Base-by-base conservation (phyloP, 1,140 invertebrate species). In the Brachionus calyciflorus region DNA sequence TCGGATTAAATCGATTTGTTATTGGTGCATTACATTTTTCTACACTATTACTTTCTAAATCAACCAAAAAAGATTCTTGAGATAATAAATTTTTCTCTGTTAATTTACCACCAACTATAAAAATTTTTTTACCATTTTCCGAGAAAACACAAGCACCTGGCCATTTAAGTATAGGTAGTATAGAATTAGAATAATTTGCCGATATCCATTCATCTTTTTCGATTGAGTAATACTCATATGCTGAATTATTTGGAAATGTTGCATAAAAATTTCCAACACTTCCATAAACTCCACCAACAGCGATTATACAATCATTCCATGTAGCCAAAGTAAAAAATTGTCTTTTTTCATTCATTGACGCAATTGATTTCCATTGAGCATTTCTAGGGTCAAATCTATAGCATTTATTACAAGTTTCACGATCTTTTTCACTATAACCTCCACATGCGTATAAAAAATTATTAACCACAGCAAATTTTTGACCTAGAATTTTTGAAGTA, bases 371-470 rank as follows among this genome's bases (percentile, higher is more conserved):
- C 84, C 84, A 85, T 3, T 80, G 79, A 76, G 84, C 84, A 78
- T 82, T 84, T 17, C 83, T 78, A 1, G 84, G 83, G 78, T 85
- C 84, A 77, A 83, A 85, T 49, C 84, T 77, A 77, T 84, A 85
- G 76, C 83, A 85, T 19, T 83, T 69, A 1, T 82, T 82, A 9
- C 82, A 83, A 14, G 84, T 83, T 21, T 84, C 84, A 51, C 84
- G 82, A 79, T 83, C 84, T 78, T 81, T 82, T 44, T 82, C 81
- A 17, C 80, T 81, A 55, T 80, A 83, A 3, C 84, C 84, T 3
- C 84, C 84, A 79, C 83, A 84, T 0, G 81, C 82, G 76, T 85
- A 85, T 81, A 85, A 81, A 63, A 84, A 85, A 60, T 85, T 85
- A 79, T 84, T 82, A 4, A 84, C 81, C 1, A 85, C 84, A 57